These are phyloP conservation scores for Potorous gilbertii DNA, from an alignment of 2,797 vertebrate genomes.

Conservation along the genomic window DNA sequence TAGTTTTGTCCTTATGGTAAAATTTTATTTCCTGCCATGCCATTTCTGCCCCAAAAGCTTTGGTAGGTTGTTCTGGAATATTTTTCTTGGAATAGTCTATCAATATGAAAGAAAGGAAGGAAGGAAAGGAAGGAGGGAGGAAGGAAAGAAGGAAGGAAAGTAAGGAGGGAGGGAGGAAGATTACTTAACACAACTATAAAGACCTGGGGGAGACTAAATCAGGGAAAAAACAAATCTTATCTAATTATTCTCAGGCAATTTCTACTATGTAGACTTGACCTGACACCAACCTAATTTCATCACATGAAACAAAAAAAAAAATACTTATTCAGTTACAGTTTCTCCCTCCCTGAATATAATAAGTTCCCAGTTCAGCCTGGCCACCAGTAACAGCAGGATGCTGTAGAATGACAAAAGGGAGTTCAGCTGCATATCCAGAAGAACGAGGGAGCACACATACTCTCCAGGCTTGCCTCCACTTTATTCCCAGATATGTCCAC, in stretches of 20 bases:
- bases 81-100: neutral
- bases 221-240: constrained; percentile 43
- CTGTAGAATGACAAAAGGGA: constrained; percentile 10
- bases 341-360: constrained; percentile 28
- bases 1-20: neutral
- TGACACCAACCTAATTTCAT: neutral
- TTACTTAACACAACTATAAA: neutral
- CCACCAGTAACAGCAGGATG: neutral
- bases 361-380: neutral
- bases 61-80: neutral
- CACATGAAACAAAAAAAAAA: constrained; percentile 21
- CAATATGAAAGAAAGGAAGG: neutral
- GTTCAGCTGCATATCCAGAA: constrained; percentile 26
- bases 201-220: constrained; percentile 42
- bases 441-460: neutral
- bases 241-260: constrained; percentile 50
- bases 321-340: constrained; percentile 23
- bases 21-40: no score
- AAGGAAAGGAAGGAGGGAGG: neutral
- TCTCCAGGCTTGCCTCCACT: neutral
- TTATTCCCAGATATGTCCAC: neutral
- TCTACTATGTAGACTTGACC: neutral
- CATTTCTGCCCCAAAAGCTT: neutral
- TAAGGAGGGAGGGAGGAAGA: neutral
- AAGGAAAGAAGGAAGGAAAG: no score